phyloP scores from a whole-genome alignment of 2,888 invertebrate genomes.

The Apomyelois bistriatella region DNA sequence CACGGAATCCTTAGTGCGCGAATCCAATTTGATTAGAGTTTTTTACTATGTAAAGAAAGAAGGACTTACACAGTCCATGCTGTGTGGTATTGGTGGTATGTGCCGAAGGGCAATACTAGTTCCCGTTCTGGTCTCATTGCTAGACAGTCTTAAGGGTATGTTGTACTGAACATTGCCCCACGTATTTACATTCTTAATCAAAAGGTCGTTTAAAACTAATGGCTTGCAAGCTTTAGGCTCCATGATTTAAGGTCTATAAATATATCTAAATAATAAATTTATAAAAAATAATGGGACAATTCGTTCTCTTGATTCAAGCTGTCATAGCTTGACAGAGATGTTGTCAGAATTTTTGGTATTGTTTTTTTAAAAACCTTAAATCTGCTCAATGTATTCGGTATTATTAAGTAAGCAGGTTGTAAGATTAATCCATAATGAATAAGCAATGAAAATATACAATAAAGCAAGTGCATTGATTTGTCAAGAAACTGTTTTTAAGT shows the following conservation, averaged over 20 bases:
- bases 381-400: too few species aligned
- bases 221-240: conserved; percentile 37
- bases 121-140: conserved; percentile 59
- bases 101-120: conserved; percentile 57
- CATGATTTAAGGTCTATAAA: conserved; percentile 34
- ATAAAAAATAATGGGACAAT: conserved; percentile 22
- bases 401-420: too few species aligned
- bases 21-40: too few species aligned
- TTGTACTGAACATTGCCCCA: conserved; percentile 76
- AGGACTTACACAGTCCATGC: conserved; percentile 66
- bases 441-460: too few species aligned
- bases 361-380: too few species aligned
- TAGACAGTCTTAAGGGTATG: conserved; percentile 58
- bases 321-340: not conserved
- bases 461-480: too few species aligned
- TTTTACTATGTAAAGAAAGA: too few species aligned
- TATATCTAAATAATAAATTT: conserved; percentile 7
- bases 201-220: conserved; percentile 47
- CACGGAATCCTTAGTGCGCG: too few species aligned
- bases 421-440: too few species aligned
- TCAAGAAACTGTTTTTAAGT: too few species aligned
- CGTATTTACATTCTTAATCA: conserved; percentile 65
- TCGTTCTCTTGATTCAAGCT: conserved; percentile 2
- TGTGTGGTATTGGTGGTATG: conserved; percentile 63
- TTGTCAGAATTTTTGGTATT: too few species aligned